A percentile compares a stretch with the other conserved stretches of the same genome.
Evolutionary conservation across 2,113 vertebrate species (phyloP).

Genomic region (Eublepharis macularius): DNA sequence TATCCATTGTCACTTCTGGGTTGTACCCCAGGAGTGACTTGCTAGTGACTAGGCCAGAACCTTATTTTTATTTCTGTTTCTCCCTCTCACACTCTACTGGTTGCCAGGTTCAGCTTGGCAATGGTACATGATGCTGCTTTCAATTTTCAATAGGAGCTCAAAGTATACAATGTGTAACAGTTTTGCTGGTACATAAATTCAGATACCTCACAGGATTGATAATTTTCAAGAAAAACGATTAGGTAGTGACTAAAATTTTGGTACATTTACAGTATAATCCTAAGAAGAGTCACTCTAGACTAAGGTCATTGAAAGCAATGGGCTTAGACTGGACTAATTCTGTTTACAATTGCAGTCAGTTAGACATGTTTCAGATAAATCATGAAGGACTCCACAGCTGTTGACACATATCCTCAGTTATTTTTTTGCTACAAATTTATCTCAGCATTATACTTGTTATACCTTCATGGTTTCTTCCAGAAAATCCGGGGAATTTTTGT

Average conservation of each 20-base stretch:
- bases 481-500: neutral
- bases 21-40: too few species aligned
- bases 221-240: neutral
- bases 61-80: too few species aligned
- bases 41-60: too few species aligned
- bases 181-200: neutral
- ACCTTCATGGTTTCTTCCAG: neutral
- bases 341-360: too few species aligned
- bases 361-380: neutral
- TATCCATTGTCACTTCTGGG: too few species aligned
- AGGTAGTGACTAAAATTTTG: neutral
- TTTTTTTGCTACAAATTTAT: neutral
- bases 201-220: neutral
- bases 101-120: too few species aligned
- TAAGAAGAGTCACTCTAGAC: too few species aligned
- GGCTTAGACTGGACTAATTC: too few species aligned
- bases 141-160: neutral
- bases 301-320: too few species aligned
- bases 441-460: neutral
- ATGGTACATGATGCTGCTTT: too few species aligned
- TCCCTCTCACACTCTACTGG: too few species aligned
- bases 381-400: neutral
- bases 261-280: too few species aligned
- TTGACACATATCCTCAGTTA: neutral
- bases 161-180: neutral